phyloP scores from a whole-genome alignment of 2,797 vertebrate genomes.

The Sternarchorhynchus goeldii region DNA sequence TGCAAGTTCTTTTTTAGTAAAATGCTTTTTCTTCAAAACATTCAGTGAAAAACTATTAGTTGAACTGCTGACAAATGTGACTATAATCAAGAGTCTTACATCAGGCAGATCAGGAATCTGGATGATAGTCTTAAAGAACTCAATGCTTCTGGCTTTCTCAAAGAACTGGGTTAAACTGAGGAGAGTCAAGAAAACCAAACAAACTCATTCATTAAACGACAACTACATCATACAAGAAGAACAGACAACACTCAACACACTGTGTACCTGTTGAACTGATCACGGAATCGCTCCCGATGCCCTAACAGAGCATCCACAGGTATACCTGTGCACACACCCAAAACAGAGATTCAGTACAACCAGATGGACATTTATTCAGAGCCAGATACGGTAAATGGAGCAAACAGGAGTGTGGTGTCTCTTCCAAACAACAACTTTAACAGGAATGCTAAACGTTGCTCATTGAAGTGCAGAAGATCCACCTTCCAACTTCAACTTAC shows the following conservation, averaged over 20 bases:
- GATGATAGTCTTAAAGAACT: constrained; percentile 93
- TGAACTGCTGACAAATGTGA: neutral
- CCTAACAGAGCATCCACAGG: constrained; percentile 88
- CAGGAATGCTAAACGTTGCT: no score
- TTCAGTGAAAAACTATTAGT: neutral
- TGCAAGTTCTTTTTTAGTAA: neutral
- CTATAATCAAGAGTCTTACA: constrained; percentile 69
- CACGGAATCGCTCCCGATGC: constrained; percentile 92
- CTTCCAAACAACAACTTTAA: no score
- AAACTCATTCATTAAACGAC: neutral
- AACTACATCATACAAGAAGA: neutral
- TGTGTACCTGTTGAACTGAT: constrained; percentile 88
- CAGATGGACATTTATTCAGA: neutral
- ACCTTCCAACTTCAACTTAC: no score
- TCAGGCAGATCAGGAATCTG: constrained; percentile 95
- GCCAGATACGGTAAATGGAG: no score
- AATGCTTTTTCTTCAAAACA: neutral
- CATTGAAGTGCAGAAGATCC: no score
- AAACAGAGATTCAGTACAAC: neutral
- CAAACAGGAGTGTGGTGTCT: no score
- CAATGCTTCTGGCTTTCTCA: constrained; percentile 90
- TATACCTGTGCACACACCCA: constrained; percentile 77
- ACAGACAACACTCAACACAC: neutral
- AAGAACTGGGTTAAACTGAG: constrained; percentile 90
- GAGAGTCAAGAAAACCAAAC: constrained; percentile 31